phyloP scores from a whole-genome alignment of 2,113 vertebrate species.

The Ammodytes marinus region DNA sequence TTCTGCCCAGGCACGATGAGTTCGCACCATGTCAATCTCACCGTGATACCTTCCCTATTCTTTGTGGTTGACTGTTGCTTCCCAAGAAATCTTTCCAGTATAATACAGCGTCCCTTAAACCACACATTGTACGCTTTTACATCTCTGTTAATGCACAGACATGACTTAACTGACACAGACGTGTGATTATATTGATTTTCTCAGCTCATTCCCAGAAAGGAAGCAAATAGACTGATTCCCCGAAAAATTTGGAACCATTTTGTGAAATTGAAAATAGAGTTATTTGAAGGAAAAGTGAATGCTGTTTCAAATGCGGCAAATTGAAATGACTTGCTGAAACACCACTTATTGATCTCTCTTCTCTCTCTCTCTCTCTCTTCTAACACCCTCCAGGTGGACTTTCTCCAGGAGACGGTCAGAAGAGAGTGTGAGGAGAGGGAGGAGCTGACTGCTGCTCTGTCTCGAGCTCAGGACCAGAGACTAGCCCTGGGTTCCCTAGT shows the following conservation, averaged over 20 bases:
- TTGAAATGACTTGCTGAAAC: not conserved
- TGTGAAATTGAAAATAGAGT: not conserved
- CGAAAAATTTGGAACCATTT: not conserved
- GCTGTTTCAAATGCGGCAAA: not conserved
- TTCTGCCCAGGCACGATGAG: not conserved
- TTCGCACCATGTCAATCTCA: not conserved
- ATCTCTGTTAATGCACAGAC: not conserved
- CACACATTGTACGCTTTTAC: not conserved
- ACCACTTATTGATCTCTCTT: not conserved
- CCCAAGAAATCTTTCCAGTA: not conserved
- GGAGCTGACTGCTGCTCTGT: constrained; percentile 90
- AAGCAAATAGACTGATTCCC: not conserved
- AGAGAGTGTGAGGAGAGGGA: constrained; percentile 93
- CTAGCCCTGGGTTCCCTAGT: constrained; percentile 73
- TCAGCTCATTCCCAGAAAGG: not conserved
- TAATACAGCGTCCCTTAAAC: not conserved
- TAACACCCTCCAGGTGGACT: constrained; percentile 80
- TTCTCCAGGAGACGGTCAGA: constrained; percentile 92
- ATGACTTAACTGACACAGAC: not conserved
- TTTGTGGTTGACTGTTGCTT: not conserved
- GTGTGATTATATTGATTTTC: not conserved
- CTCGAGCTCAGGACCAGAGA: constrained; percentile 87
- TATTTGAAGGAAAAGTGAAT: not conserved
- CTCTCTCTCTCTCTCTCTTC: not conserved
- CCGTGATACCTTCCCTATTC: not conserved